Percentiles rank a stretch among this genome's conserved stretches.
Conservation (phyloP, 2,797 vertebrate species). For the Sebastes itinus region DNA sequence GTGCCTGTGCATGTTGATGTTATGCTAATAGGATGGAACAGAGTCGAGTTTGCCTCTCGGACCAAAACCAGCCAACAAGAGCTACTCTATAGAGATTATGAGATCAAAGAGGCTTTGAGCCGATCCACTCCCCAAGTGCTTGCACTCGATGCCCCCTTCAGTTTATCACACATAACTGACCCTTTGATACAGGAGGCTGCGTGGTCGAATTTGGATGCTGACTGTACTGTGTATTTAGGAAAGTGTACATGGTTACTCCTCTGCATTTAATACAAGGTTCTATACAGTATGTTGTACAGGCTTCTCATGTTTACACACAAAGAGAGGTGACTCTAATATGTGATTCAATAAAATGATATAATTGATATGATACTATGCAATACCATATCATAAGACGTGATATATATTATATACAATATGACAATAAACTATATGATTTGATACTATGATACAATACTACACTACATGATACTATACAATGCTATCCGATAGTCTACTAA, state of each 20-base stretch:
- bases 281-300: neutral
- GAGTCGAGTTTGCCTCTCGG: constrained; percentile 24
- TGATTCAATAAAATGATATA: too few species aligned
- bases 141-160: constrained; percentile 26
- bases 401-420: too few species aligned
- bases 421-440: too few species aligned
- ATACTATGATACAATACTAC: too few species aligned
- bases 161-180: constrained; percentile 31
- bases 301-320: neutral
- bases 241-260: neutral
- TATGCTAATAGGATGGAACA: constrained; percentile 42
- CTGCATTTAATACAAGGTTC: neutral
- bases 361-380: too few species aligned
- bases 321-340: neutral
- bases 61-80: constrained; percentile 57
- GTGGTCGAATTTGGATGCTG: constrained; percentile 2
- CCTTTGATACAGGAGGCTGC: neutral
- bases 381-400: too few species aligned
- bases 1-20: constrained; percentile 28
- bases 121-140: constrained; percentile 43
- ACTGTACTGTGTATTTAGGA: neutral
- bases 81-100: constrained; percentile 67
- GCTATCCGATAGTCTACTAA: too few species aligned
- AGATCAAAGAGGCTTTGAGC: constrained; percentile 63
- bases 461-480: too few species aligned